Evolutionary conservation across 2,888 invertebrate species (phyloP).

Genomic region (Rhagonycha lutea): DNA sequence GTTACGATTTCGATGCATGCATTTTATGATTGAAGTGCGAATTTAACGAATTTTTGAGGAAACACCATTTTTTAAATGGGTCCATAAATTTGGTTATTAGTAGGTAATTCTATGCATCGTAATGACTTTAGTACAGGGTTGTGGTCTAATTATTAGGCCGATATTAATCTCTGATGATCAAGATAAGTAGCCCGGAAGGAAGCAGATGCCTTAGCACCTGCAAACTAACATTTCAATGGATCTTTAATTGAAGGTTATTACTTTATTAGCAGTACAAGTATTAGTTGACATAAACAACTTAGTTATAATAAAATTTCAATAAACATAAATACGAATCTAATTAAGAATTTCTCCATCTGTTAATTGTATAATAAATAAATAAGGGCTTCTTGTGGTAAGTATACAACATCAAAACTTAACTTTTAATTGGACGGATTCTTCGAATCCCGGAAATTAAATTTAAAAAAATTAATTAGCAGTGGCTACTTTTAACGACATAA

Average conservation of each 20-base stretch:
- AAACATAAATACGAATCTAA: background rate
- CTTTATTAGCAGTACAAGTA: slow-evolving; percentile 26
- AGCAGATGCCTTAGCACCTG: slow-evolving; percentile 40
- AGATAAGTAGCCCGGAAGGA: slow-evolving; percentile 37
- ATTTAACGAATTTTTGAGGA: slow-evolving; percentile 28
- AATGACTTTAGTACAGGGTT: slow-evolving; percentile 26
- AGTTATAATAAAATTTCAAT: background rate
- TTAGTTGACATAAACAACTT: slow-evolving; percentile 15
- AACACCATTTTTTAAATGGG: background rate
- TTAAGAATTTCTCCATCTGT: background rate
- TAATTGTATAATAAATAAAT: background rate
- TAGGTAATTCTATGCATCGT: slow-evolving; percentile 3
- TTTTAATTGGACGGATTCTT: background rate
- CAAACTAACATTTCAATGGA: slow-evolving; percentile 22
- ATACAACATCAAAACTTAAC: background rate
- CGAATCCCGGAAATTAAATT: background rate
- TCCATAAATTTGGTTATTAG: slow-evolving; percentile 10
- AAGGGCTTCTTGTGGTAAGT: background rate
- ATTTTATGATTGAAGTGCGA: background rate
- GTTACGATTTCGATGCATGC: background rate
- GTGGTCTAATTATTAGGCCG: slow-evolving; percentile 38
- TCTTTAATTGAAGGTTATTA: slow-evolving; percentile 33
- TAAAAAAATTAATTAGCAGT: background rate
- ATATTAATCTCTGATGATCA: slow-evolving; percentile 36
- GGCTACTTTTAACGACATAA: background rate